Conservation (phyloP, 2,888 invertebrate genomes). For the Hesperia comma region DNA sequence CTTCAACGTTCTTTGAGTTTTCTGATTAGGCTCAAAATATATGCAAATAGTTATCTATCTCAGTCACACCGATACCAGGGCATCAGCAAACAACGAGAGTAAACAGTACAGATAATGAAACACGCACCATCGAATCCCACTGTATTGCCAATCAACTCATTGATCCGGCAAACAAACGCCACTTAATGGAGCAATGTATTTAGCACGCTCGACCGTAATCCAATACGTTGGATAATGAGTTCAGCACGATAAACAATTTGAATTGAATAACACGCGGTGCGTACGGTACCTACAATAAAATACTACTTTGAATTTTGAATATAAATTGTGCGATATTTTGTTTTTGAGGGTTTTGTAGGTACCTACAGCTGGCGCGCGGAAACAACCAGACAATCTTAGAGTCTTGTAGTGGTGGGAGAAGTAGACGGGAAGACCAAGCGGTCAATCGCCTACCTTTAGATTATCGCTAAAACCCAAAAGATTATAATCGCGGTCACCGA, state of each 20-base stretch:
- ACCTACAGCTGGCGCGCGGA: too few relatives aligned
- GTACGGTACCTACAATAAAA: neutral
- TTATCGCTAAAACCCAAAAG: too few relatives aligned
- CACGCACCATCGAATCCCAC: constrained; percentile 17
- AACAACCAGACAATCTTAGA: too few relatives aligned
- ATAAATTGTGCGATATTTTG: neutral
- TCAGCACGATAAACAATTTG: neutral
- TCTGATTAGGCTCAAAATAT: too few relatives aligned
- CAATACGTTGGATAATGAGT: neutral
- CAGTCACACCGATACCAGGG: neutral
- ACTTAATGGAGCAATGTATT: constrained; percentile 4
- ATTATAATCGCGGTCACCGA: too few relatives aligned
- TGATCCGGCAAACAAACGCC: constrained; percentile 18
- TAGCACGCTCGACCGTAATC: neutral
- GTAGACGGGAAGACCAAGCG: too few relatives aligned
- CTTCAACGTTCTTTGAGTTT: too few relatives aligned
- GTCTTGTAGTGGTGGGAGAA: too few relatives aligned
- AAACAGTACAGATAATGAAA: constrained; percentile 11
- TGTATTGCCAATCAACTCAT: constrained; percentile 28
- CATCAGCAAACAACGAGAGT: constrained; percentile 9
- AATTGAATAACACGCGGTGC: neutral
- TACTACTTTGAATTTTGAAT: neutral
- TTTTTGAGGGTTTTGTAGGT: too few relatives aligned
- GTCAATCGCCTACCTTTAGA: too few relatives aligned
- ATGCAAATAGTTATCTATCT: too few relatives aligned